phyloP scores from a whole-genome alignment of 2,797 vertebrate species.

The Chaetodon trifasciatus region DNA sequence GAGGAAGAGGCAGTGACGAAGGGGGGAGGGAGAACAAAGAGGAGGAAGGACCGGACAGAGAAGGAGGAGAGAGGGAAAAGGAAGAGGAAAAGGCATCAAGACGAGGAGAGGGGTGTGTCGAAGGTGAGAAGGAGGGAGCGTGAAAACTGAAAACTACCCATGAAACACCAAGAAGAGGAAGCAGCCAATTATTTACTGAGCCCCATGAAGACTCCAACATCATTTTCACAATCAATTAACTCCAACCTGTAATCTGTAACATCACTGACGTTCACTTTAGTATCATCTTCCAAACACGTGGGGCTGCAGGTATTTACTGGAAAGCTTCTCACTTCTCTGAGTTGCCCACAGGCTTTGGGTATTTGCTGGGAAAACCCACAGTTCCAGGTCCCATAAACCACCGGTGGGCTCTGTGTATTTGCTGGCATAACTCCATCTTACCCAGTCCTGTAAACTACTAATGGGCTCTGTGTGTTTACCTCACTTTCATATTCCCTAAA shows the following conservation, averaged over 20 bases:
- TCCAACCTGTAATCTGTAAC: neutral
- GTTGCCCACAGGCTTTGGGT: neutral
- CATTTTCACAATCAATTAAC: neutral
- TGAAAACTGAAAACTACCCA: constrained; percentile 9
- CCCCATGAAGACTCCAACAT: neutral
- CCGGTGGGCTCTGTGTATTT: neutral
- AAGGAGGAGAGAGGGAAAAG: neutral
- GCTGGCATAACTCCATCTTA: neutral
- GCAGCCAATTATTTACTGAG: neutral
- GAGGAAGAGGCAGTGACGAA: constrained; percentile 27
- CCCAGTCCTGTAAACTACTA: neutral
- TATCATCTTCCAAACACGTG: neutral
- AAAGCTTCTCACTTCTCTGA: neutral
- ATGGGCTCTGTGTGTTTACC: neutral
- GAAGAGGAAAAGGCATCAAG: neutral
- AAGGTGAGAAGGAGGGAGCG: constrained; percentile 5
- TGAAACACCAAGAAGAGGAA: neutral
- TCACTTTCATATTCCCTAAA: neutral
- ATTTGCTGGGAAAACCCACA: neutral
- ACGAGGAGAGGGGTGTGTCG: neutral
- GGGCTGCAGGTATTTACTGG: neutral
- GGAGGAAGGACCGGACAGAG: neutral
- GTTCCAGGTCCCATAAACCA: neutral
- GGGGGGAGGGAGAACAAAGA: neutral
- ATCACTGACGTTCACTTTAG: too few relatives aligned